Evolutionary conservation across 1,140 invertebrate species (phyloP), one percentile per base, ranked within the genome.

Genomic region (Drosophila mayri): DNA sequence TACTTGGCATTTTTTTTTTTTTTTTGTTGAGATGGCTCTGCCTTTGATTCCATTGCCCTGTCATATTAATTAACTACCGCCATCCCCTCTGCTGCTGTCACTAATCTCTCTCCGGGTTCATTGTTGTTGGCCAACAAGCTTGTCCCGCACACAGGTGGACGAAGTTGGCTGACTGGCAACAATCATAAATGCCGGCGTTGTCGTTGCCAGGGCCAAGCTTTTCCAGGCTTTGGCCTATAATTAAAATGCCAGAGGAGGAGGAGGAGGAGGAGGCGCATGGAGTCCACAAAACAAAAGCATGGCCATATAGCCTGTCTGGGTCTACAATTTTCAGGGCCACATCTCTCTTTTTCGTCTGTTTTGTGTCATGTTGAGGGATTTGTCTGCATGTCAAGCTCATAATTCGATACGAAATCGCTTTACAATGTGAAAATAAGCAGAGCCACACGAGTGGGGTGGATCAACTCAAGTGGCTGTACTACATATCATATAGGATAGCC

Each of bases 51-150:
- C 58, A 43, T 70, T 70, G 57, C 57, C 76, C 16, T 64, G 75
- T 78, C 76, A 78, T 71, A 61, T 78, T 78, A 78, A 78, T 78
- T 78, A 78, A 77, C 47, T 71, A 44, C 64, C 63, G 30, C n/a
- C 47, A n/a, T n/a, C 63, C 40, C 64, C 63, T 22, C n/a, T 2
- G 18, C 22, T 63, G 8, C 30, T 9, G 38, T 55, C 65, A 35
- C 67, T 71, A 50, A 57, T 57, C 62, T 50, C 62, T 50, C 49
- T 32, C 49, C 20, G 18, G 43, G 20, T 68, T 66, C 55, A 67
- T 77, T 77, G 75, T 77, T 76, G 60, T 43, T 18, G 10, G 73
- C 35, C 52, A 54, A 35, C 49, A 32, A 52, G 49, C 30, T 35
- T 52, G 47, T 35, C 66, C 66, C 25, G 11, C 35, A 60, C 65